A percentile compares a stretch with the other conserved stretches of the same genome.
Conservation (phyloP, 2,888 invertebrate genomes). For the Scaptomyza polygonia region DNA sequence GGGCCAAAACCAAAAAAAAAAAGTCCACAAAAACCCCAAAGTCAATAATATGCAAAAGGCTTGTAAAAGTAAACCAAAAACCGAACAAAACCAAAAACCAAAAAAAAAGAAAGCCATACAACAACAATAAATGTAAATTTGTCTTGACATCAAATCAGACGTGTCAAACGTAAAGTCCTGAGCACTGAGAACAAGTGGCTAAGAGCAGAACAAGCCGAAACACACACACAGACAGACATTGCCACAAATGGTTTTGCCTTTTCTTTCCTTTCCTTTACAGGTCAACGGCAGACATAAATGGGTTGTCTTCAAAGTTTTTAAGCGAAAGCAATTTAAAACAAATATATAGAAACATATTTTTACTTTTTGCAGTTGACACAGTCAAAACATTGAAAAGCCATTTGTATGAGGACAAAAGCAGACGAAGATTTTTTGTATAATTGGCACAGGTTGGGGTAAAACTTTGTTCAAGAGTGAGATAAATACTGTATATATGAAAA, state of each 20-base stretch:
- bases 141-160: constrained; percentile 65
- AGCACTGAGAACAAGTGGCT: constrained; percentile 32
- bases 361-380: background rate
- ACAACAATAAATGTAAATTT: constrained; percentile 57
- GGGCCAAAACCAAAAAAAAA: too few species aligned
- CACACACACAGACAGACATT: background rate
- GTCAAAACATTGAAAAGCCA: constrained; percentile 23
- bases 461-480: constrained; percentile 5
- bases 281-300: constrained; percentile 45
- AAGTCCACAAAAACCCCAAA: constrained; percentile 29
- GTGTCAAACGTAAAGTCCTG: constrained; percentile 54
- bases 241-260: constrained; percentile 4
- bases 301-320: constrained; percentile 47
- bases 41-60: constrained; percentile 44
- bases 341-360: background rate
- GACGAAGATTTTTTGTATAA: constrained; percentile 1
- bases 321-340: constrained; percentile 36
- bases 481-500: constrained; percentile 6
- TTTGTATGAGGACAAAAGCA: constrained; percentile 13
- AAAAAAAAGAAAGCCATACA: constrained; percentile 19
- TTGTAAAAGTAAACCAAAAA: constrained; percentile 28
- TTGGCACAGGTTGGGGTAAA: background rate
- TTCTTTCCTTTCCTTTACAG: constrained; percentile 15
- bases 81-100: constrained; percentile 8
- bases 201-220: constrained; percentile 4